Base-by-base conservation (phyloP, 2,888 invertebrate species). In the Eupelmus urozonus region DNA sequence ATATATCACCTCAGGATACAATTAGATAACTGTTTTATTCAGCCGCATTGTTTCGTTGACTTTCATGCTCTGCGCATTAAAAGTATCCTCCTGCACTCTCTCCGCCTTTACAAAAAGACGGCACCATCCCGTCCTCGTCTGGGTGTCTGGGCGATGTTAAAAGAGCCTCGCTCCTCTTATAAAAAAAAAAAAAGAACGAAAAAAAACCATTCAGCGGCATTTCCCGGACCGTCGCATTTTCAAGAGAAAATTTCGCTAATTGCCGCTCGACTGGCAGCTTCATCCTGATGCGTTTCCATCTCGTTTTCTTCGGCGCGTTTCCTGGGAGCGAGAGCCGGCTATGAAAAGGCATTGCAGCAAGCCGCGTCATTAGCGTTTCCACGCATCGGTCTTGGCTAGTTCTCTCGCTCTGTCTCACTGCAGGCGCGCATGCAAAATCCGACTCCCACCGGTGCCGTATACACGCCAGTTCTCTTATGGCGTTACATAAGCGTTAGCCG, bases 401-500 rank as follows among this genome's bases (percentile, higher is more conserved):
- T 53, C n/a, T 57, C 55, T 40, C 18, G n/a, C n/a, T n/a, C n/a
- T n/a, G n/a, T n/a, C n/a, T n/a, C n/a, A n/a, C 55, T 18, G 16
- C 29, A 57, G 53, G 27, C 9, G 16, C 53, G 53, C 5, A 53
- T 16, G 49, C 18, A 20, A 53, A 20, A 18, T 9, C 9, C 59
- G 25, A 40, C 60, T 66, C 49, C 49, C 49, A 53, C 66, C 25
- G 60, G 25, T 23, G 1, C 11, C 20, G 4, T 20, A 70, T 25
- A 13, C 27, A 5, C 5, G 60, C 63, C n/a, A 23, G 20, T 60
- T 60, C 23, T 65, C 23, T 53, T 63, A 62, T 57, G 72, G 49
- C 42, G 76, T 82, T 82, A 78, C 74, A 78, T 82, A 82, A 81
- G 75, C 66, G 25, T 9, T 11, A n/a, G n/a, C 34, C 69, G 71